Percentiles rank a stretch among this genome's conserved stretches.
Evolutionary conservation across 2,888 invertebrate species (phyloP).

Genomic region (Polydesmus complanatus): DNA sequence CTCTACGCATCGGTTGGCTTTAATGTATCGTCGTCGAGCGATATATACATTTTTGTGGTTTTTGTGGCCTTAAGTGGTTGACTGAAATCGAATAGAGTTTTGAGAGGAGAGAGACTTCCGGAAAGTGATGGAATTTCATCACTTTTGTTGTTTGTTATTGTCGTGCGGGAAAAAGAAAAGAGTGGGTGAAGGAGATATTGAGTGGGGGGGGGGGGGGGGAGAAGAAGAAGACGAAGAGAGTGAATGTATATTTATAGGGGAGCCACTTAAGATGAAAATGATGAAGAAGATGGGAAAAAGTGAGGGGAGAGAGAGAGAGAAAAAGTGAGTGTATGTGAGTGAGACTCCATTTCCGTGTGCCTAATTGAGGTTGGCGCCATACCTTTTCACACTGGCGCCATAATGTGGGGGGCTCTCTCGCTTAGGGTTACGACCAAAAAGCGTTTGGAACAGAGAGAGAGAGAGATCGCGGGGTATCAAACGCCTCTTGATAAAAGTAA

Average conservation of each 20-base stretch:
- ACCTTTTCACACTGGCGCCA: not conserved
- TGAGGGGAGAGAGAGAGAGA: too few species aligned
- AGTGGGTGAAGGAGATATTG: not conserved
- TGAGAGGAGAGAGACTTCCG: not conserved
- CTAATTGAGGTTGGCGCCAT: not conserved
- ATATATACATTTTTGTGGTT: not conserved
- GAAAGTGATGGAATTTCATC: not conserved
- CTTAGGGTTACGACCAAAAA: not conserved
- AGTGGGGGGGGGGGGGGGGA: not conserved
- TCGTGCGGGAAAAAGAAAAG: not conserved
- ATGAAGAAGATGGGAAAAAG: too few species aligned
- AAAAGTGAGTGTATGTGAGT: not conserved
- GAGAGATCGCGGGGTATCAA: not conserved
- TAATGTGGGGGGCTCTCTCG: not conserved
- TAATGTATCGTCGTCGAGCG: not conserved
- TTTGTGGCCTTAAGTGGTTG: not conserved
- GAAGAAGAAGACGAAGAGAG: too few species aligned
- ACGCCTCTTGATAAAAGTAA: not conserved
- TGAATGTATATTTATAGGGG: not conserved
- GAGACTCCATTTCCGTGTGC: not conserved
- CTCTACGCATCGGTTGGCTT: not conserved
- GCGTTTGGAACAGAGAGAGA: not conserved
- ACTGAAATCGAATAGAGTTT: not conserved
- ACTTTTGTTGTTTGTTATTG: not conserved
- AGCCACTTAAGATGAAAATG: not conserved